Evolutionary conservation across 2,888 invertebrate species (phyloP), one percentile per base, ranked within the genome.

Genomic region (Pheosia gnoma): DNA sequence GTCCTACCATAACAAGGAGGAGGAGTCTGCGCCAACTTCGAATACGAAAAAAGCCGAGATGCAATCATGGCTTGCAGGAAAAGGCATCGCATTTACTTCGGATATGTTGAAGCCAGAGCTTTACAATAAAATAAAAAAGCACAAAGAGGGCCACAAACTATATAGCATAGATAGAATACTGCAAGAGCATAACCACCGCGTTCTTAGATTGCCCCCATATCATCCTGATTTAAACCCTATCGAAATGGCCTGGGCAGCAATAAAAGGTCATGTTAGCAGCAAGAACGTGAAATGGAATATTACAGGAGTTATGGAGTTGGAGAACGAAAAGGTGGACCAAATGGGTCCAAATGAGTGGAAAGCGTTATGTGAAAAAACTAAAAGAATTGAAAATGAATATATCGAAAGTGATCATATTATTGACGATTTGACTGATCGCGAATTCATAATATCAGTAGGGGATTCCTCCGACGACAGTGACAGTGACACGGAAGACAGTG

Each of bases 331-430:
- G 49, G 59, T 61, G n/a, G 39, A 5, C 25, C 37, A 58, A 45
- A 66, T 70, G 56, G 67, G 59, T 36, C 52, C 58, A 38, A 9
- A 52, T 10, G 65, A 70, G 39, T 66, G 66, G 67, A 36, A 41
- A 47, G 43, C 53, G 8, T 58, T 67, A 54, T 71, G 66, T 37
- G 43, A 43, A 36, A 71, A 66, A 54, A 65, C 67, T 3, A 65
- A 66, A 57, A 25, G 41, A n/a, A 67, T 64, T 9, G 67, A 71
- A 59, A 62, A 57, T n/a, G 64, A 61, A 13, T 68, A 69, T 43
- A 52, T 25, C 8, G 64, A 64, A 51, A 69, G 66, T 59, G 67
- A 71, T 57, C 67, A 61, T 59, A 60, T 65, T 0, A 57, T 70
- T 6, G 69, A 70, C 61, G 25, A 53, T n/a, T 3, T 66, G 13